Base-by-base conservation (phyloP, 2,797 vertebrate genomes). In the Aotus griseimembra region DNA sequence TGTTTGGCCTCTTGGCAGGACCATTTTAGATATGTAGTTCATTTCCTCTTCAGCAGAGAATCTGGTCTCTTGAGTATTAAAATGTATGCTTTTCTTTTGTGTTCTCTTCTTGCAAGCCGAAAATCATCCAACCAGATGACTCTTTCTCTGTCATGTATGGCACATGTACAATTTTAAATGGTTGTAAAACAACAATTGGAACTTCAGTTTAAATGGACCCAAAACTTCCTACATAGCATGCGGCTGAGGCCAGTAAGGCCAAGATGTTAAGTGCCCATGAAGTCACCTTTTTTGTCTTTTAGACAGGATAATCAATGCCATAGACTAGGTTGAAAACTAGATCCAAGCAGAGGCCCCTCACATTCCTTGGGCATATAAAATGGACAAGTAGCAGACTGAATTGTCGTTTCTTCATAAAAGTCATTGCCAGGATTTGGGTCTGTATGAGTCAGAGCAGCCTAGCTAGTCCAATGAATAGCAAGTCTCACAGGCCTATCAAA, bases 51-150 rank as follows among this genome's bases (percentile, higher is more conserved):
- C n/a, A 86, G 55, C 87, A 57, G 36, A 67, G 44, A 90, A 52
- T 73, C 86, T 10, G 26, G 64, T 88, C 93, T 94, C 97, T 57
- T 90, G 96, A 64, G 92, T 41, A 93, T 91, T 95, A 88, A 95
- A 96, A 52, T 14, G 11, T 86, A 57, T 13, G n/a, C 50, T 96
- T 94, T 90, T 96, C 90, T 94, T 92, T 88, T 36, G 6, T 94
- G 83, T 77, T 93, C 46, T 96, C 36, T 89, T 97, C 93, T 97
- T 90, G 86, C 30, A 81, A 95, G 95, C 96, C 76, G 55, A 73
- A 89, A 97, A 95, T 93, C 80, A 79, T 90, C 96, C 88, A 92
- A 97, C 90, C 96, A 97, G 94, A 96, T 90, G 94, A 92, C 55
- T 48, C 55, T 84, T 92, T 93, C 93, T 95, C 85, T 85, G 72